These are phyloP conservation scores for Himalopsyche tibetana DNA, from an alignment of 2,888 invertebrate genomes.

Conservation along the genomic window DNA sequence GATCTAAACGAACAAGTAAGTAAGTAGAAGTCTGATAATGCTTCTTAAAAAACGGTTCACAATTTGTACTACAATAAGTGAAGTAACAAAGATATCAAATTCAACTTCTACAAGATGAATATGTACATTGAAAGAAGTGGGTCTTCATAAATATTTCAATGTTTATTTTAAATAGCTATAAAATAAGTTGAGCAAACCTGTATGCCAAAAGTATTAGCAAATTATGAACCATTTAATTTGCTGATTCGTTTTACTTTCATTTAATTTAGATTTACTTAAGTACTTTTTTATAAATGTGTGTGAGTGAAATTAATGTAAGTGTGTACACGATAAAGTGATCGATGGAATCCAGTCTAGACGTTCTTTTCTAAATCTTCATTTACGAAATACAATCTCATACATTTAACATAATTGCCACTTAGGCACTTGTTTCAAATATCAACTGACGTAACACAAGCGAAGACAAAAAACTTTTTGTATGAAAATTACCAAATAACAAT, in stretches of 20 bases:
- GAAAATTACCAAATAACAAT: too few relatives aligned
- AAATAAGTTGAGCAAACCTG: neutral
- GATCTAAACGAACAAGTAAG: too few relatives aligned
- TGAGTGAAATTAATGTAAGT: constrained; percentile 4
- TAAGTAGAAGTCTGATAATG: too few relatives aligned
- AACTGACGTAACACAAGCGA: neutral
- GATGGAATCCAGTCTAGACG: constrained; percentile 28
- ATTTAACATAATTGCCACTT: constrained; percentile 1
- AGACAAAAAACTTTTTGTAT: too few relatives aligned
- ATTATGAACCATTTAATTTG: constrained; percentile 20
- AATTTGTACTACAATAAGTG: too few relatives aligned
- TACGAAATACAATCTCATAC: neutral
- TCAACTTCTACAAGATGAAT: too few relatives aligned
- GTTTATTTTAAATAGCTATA: neutral
- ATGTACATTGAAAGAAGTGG: too few relatives aligned
- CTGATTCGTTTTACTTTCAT: constrained; percentile 16
- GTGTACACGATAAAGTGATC: neutral
- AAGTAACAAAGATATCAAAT: too few relatives aligned
- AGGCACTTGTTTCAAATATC: constrained; percentile 8
- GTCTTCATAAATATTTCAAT: too few relatives aligned
- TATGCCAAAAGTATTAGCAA: neutral
- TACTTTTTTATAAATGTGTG: too few relatives aligned
- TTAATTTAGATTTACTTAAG: constrained; percentile 6
- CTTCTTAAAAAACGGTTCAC: too few relatives aligned
- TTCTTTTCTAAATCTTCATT: constrained; percentile 13